Evolutionary conservation across 2,113 vertebrate genomes (phyloP), one percentile per base, ranked within the genome.

Genomic region (Macrotis lagotis): DNA sequence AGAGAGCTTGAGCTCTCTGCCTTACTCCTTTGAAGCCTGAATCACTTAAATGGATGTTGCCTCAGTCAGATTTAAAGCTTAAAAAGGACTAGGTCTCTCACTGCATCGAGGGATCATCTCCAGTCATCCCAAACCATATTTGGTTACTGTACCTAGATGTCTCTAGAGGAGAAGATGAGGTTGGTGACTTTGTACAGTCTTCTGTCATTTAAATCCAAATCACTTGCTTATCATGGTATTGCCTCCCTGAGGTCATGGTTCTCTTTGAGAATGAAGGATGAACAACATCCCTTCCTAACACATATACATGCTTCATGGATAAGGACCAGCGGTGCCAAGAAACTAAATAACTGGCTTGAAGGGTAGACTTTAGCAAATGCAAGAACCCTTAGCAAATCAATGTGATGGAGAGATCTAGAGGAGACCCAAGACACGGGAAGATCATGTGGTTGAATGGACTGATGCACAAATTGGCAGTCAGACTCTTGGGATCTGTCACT

Each of bases 381-480:
- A 25, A 11, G 55, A 94, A 48, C 22, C 8, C 50, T 37, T 19
- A 31, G 90, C 7, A 44, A 53, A 49, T 66, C 90, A 3, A 53
- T 49, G 92, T 94, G 91, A 59, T 90, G 97, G 91, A 74, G 50
- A 94, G 48, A 28, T 55, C 37, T 95, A 53, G 88, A 91, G 95
- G 93, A 66, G 9, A 89, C 51, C 66, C 51, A 92, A 93, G 90
- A n/a, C 93, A 74, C 2, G 44, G 49, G 37, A 53, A n/a, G n/a
- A 59, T 25, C 9, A 49, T 51, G 25, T 44, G 88, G 25, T 44
- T 83, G 2, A 83, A 90, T 83, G 2, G 7, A 50, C 55, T 55
- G 66, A 55, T 25, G n/a, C 26, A 8, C 9, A 26, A 55, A 55
- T 55, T 55, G 28, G 53, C 8, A 28, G 53, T 28, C 26, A 11